phyloP scores from a whole-genome alignment of 2,113 vertebrate genomes.

The Dryoscopus gambensis region DNA sequence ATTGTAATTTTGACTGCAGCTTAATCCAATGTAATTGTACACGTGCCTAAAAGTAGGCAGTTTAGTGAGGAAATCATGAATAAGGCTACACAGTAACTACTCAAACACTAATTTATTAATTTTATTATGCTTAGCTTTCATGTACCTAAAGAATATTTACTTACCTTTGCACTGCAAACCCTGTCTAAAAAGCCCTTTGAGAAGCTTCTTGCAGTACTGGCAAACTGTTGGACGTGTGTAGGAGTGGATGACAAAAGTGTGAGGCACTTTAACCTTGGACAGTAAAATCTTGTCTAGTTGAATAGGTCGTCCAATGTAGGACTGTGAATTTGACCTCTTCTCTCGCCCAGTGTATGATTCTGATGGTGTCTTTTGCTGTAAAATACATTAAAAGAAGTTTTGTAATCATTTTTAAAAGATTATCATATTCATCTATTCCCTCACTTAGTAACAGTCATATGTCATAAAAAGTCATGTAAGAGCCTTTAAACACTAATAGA shows the following conservation, averaged over 20 bases:
- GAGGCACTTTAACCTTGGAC: conserved; percentile 96
- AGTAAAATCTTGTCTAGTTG: conserved; percentile 93
- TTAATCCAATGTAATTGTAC: background rate
- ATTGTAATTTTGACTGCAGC: background rate
- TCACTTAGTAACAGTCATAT: background rate
- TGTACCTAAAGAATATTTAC: background rate
- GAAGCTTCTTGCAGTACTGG: conserved; percentile 96
- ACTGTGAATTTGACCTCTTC: conserved; percentile 91
- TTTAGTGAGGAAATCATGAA: background rate
- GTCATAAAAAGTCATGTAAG: background rate
- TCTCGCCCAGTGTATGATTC: conserved; percentile 86
- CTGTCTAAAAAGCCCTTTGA: conserved; percentile 83
- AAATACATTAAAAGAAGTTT: conserved; percentile 3
- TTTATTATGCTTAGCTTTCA: background rate
- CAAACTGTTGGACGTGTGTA: conserved; percentile 95
- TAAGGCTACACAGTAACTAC: background rate
- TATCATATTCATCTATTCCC: background rate
- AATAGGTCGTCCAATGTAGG: conserved; percentile 90
- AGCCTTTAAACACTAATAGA: background rate
- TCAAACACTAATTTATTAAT: background rate
- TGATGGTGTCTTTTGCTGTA: conserved; percentile 84
- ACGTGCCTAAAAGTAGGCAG: background rate
- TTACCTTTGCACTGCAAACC: conserved; percentile 84
- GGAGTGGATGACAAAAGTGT: conserved; percentile 96
- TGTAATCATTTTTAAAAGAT: background rate